Evolutionary conservation across 2,797 vertebrate genomes (phyloP).

Genomic region (Hypotaenidia philippensis): DNA sequence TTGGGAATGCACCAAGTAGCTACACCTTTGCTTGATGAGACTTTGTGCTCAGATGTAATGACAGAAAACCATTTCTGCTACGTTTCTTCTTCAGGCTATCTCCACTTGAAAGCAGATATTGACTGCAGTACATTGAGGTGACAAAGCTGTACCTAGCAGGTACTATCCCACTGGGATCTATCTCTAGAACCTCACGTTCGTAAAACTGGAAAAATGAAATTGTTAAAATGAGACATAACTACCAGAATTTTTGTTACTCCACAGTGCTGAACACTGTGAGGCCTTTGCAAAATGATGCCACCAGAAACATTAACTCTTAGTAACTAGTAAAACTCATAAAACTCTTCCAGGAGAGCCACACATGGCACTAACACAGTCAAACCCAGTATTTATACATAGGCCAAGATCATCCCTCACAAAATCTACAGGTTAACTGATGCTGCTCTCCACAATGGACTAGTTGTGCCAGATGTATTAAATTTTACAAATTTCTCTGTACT

Average conservation of each 20-base stretch:
- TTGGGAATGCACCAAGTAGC: background rate
- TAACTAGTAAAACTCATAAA: background rate
- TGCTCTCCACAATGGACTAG: background rate
- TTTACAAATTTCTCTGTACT: background rate
- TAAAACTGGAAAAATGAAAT: background rate
- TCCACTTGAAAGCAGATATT: background rate
- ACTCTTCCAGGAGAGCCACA: background rate
- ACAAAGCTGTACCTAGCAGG: background rate
- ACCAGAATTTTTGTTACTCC: background rate
- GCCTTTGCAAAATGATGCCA: background rate
- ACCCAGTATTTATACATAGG: background rate
- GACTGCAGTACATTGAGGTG: background rate
- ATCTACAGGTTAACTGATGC: background rate
- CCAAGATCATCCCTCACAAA: background rate
- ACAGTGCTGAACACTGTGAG: background rate
- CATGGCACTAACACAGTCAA: background rate
- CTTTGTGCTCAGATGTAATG: background rate
- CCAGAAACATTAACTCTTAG: background rate
- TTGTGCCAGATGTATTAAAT: no score
- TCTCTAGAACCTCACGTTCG: background rate
- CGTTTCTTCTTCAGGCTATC: background rate
- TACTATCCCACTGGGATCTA: background rate
- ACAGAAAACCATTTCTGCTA: constrained; percentile 10
- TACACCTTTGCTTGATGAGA: background rate
- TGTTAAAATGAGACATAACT: background rate